phyloP scores from a whole-genome alignment of 2,888 invertebrate genomes.

The Meiosimyza decipiens region DNA sequence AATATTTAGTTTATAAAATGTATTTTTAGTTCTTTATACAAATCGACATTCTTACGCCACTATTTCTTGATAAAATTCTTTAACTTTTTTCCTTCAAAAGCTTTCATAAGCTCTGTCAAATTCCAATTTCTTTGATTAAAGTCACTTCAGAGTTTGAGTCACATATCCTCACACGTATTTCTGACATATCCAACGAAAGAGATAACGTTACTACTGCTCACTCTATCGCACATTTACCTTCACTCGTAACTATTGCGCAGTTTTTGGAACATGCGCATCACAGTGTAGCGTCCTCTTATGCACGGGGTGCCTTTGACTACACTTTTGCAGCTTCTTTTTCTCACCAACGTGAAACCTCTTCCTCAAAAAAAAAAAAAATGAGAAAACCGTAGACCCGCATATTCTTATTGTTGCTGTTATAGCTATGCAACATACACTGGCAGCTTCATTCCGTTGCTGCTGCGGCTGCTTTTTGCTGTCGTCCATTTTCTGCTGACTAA shows the following conservation, averaged over 20 bases:
- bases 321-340: conserved; percentile 13
- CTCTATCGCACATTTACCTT: conserved; percentile 30
- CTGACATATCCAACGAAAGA: background rate
- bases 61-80: too few species aligned
- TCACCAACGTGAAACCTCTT: conserved; percentile 6
- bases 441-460: conserved; percentile 21
- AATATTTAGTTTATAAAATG: too few species aligned
- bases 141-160: background rate
- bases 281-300: conserved; percentile 39
- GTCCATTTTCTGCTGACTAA: conserved; percentile 63
- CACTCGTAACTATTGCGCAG: conserved; percentile 46
- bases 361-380: background rate
- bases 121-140: conserved; percentile 9
- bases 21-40: too few species aligned
- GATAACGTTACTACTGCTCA: background rate
- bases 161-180: background rate
- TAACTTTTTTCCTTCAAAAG: too few species aligned
- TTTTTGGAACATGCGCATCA: conserved; percentile 58
- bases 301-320: background rate
- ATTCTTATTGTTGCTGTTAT: conserved; percentile 25
- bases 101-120: background rate
- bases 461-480: conserved; percentile 46
- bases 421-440: background rate
- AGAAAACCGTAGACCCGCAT: background rate
- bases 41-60: too few species aligned